phyloP scores from a whole-genome alignment of 1,140 invertebrate genomes.

The Helicoverpa armigera region DNA sequence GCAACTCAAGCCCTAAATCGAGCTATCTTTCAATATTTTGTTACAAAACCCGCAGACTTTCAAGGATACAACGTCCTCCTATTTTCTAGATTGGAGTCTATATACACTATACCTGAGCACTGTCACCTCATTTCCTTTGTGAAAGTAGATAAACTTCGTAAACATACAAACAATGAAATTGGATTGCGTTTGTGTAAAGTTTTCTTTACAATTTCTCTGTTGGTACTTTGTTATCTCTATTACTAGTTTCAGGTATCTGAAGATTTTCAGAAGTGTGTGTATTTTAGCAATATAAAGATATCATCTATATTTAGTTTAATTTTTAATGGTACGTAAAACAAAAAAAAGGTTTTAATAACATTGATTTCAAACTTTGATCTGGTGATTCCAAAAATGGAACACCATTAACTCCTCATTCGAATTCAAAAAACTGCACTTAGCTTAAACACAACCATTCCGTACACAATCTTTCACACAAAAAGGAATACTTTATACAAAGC shows the following conservation, averaged over 20 bases:
- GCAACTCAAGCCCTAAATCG: too few relatives aligned
- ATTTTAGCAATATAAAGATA: too few relatives aligned
- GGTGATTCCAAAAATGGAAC: background rate
- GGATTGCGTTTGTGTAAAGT: constrained; percentile 23
- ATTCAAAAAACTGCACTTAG: constrained; percentile 14
- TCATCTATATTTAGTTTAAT: too few relatives aligned
- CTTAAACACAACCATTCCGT: constrained; percentile 12
- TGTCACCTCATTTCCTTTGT: constrained; percentile 41
- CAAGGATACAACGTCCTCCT: background rate
- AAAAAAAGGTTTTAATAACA: too few relatives aligned
- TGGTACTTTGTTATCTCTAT: background rate
- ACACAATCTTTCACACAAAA: constrained; percentile 26
- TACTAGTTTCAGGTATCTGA: too few relatives aligned
- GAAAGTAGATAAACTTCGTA: constrained; percentile 38
- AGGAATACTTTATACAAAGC: constrained; percentile 36
- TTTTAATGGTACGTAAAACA: too few relatives aligned
- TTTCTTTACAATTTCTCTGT: constrained; percentile 15
- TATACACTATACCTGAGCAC: constrained; percentile 27
- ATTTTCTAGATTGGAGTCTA: constrained; percentile 7
- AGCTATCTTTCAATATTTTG: background rate
- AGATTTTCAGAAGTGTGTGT: too few relatives aligned
- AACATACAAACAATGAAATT: constrained; percentile 37
- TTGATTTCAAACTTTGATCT: background rate
- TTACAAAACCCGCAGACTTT: background rate
- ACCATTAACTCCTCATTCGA: background rate